These are phyloP conservation scores for Anguilla japonica DNA, from an alignment of 2,113 vertebrate species.

Conservation along the genomic window DNA sequence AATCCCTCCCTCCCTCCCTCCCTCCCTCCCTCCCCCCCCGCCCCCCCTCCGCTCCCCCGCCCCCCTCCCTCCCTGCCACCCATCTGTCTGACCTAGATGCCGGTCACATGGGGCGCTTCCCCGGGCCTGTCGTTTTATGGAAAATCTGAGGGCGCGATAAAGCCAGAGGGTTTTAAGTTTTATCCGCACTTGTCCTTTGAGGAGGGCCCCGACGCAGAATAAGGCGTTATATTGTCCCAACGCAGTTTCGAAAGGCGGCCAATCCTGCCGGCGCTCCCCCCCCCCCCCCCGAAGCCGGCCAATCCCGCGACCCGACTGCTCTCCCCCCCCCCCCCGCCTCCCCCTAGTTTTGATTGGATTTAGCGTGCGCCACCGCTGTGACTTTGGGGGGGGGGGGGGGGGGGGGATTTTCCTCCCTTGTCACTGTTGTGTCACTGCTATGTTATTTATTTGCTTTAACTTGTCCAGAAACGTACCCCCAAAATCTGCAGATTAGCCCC, in stretches of 20 bases:
- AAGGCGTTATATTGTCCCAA: conserved; percentile 71
- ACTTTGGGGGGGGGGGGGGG: conserved; percentile 47
- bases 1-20: conserved; percentile 44
- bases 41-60: conserved; percentile 56
- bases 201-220: conserved; percentile 64
- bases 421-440: conserved; percentile 60
- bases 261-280: conserved; percentile 41
- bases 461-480: conserved; percentile 69
- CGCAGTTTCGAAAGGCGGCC: conserved; percentile 60
- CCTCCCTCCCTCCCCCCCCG: conserved; percentile 52
- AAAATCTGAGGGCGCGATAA: conserved; percentile 73
- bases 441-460: conserved; percentile 66
- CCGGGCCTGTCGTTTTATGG: conserved; percentile 72
- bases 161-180: conserved; percentile 70
- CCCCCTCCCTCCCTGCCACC: conserved; percentile 60
- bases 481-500: conserved; percentile 60
- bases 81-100: conserved; percentile 75
- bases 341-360: conserved; percentile 62
- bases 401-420: conserved; percentile 55
- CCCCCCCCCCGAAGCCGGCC: conserved; percentile 49
- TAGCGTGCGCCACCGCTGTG: conserved; percentile 65
- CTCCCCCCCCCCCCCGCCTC: conserved; percentile 18
- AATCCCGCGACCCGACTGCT: conserved; percentile 47
- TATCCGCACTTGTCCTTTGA: conserved; percentile 71
- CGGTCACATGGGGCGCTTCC: conserved; percentile 69